phyloP scores from a whole-genome alignment of 92 coral and sea anemone species.

The Epizoanthus scotinus region DNA sequence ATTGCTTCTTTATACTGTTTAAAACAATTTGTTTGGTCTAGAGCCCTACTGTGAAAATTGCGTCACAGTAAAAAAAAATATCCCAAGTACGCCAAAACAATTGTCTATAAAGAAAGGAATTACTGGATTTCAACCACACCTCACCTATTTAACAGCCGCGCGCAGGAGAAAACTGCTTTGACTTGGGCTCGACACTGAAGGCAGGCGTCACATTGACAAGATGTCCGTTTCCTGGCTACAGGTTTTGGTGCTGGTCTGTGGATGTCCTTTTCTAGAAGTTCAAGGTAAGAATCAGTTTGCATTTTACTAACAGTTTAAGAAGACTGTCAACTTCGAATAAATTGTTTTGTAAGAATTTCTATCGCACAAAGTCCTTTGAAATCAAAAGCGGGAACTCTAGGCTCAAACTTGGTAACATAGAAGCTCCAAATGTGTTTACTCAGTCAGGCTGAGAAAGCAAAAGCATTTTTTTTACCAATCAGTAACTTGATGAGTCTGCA shows the following conservation, averaged over 20 bases:
- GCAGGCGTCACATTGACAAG: background rate
- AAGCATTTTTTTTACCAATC: background rate
- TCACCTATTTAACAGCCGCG: slow-evolving; percentile 9
- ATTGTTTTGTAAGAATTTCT: background rate
- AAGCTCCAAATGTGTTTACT: background rate
- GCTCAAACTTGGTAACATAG: background rate
- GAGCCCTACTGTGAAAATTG: background rate
- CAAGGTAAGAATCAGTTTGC: slow-evolving; percentile 21
- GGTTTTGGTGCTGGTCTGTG: background rate
- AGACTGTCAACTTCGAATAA: background rate
- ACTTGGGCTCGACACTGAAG: background rate
- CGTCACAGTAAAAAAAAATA: background rate
- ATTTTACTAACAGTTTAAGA: background rate
- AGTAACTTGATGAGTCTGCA: background rate
- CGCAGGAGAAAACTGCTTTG: background rate
- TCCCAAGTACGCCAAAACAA: background rate
- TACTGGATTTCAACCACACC: slow-evolving; percentile 36
- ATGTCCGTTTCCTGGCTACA: slow-evolving; percentile 9
- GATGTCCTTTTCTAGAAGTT: background rate
- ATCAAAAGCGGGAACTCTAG: background rate
- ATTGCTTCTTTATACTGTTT: background rate
- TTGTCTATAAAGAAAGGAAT: slow-evolving; percentile 20
- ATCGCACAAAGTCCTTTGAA: background rate
- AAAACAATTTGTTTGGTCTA: background rate
- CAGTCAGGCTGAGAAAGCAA: slow-evolving; percentile 10